Evolutionary conservation across 2,113 vertebrate species (phyloP).

Genomic region (Pogona vitticeps): DNA sequence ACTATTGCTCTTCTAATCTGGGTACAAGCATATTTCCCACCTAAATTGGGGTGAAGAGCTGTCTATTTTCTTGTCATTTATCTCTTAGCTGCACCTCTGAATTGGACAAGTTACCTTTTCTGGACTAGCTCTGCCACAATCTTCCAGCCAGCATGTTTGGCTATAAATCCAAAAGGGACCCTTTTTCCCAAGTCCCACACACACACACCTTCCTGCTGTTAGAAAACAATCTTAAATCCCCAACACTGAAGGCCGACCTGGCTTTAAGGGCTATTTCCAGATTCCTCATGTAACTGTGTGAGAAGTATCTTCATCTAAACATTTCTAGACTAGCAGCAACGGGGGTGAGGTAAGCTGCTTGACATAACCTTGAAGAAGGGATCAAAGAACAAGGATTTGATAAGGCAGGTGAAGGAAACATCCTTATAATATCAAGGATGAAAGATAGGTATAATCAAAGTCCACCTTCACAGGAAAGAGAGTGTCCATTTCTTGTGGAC

Average conservation of each 20-base stretch:
- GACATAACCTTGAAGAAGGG: neutral
- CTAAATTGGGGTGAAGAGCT: neutral
- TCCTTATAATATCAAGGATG: neutral
- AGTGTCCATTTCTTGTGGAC: neutral
- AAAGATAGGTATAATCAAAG: neutral
- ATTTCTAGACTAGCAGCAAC: neutral
- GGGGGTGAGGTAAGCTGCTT: neutral
- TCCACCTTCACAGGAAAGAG: neutral
- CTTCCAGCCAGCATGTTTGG: too few relatives aligned
- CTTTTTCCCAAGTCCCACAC: neutral
- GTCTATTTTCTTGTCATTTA: too few relatives aligned
- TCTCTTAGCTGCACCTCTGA: too few relatives aligned
- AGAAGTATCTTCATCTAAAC: neutral
- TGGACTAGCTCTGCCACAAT: too few relatives aligned
- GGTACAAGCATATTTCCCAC: neutral
- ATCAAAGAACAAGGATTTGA: neutral
- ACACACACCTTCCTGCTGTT: neutral
- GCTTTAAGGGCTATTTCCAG: neutral
- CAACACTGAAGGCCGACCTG: neutral
- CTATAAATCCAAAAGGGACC: too few relatives aligned
- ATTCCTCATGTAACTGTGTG: neutral
- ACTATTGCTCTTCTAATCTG: neutral
- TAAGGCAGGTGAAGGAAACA: neutral
- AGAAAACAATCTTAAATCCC: neutral
- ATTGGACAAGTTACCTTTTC: too few relatives aligned